Conservation (phyloP, 2,888 invertebrate species). For the Eledona agricola region DNA sequence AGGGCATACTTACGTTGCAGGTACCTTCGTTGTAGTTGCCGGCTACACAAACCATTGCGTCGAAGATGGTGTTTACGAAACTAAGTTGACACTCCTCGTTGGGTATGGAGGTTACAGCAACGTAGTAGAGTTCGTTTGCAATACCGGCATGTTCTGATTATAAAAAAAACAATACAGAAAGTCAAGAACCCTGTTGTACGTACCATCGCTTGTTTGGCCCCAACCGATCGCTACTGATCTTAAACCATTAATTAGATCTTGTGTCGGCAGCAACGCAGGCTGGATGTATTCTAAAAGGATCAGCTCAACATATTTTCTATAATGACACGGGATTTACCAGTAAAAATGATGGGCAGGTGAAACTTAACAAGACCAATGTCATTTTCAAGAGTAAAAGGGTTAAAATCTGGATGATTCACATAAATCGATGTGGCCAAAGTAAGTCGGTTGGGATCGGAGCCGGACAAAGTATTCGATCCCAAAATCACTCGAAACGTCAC, state of each 20-base stretch:
- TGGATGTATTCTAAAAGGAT: constrained; percentile 15
- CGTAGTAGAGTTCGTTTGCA: constrained; percentile 2
- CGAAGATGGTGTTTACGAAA: background rate
- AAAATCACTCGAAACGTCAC: too few species aligned
- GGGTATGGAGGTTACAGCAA: constrained; percentile 3
- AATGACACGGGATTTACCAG: too few species aligned
- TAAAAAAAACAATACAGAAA: constrained; percentile 5
- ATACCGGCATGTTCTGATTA: background rate
- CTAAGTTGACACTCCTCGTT: constrained; percentile 12
- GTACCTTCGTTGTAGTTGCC: constrained; percentile 15
- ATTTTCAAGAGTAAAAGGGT: constrained; percentile 17
- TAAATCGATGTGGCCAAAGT: constrained; percentile 8
- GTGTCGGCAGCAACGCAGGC: constrained; percentile 1
- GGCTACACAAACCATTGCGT: constrained; percentile 9
- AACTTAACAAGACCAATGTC: too few species aligned
- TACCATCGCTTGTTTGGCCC: constrained; percentile 8
- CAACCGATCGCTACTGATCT: constrained; percentile 3
- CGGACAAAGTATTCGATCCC: constrained; percentile 6
- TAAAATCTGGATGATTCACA: constrained; percentile 18
- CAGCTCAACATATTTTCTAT: too few species aligned
- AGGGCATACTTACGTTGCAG: constrained; percentile 3
- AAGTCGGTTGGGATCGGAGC: constrained; percentile 1
- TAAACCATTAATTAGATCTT: constrained; percentile 1
- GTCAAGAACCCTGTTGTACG: background rate
- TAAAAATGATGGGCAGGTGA: too few species aligned